Base-by-base conservation (phyloP, 2,888 invertebrate species). In the Agrochola lota region DNA sequence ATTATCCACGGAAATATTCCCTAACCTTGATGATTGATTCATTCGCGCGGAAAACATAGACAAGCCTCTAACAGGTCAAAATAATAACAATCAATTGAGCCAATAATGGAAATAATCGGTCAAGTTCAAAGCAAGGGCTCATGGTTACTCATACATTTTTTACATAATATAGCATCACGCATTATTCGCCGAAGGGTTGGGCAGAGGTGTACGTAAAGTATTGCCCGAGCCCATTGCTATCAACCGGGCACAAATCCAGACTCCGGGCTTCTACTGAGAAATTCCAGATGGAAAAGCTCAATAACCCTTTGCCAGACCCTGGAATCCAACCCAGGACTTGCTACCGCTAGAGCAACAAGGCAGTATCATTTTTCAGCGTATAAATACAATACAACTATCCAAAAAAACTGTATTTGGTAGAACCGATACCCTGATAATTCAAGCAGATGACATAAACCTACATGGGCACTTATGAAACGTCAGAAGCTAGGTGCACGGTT, bases 101-200 rank as follows among this genome's bases (percentile, higher is more conserved):
- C 79, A 84, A 73, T 73, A n/a, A 66, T 15, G 7, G 26, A 0
- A 52, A 40, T 70, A 66, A 81, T 63, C 40, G 81, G 69, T 84
- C 84, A 82, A 84, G 84, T 79, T 82, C 80, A 71, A 11, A 30
- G 9, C 62, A 55, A 75, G 75, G 81, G 82, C 52, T 81, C 63
- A 35, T 20, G 67, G 26, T 20, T 35, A 57, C 17, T 63, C 17
- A 20, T 30, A 15, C 4, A 3, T 49, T 30, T 20, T 26, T 46
- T 26, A 26, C 26, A 11, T 26, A 6, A 26, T 20, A 49, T 8
- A 7, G 7, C 12, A 12, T 57, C n/a, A 57, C 57, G n/a, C 30
- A 6, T 23, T 4, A 12, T 23, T 35, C 17, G 7, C 1, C 23
- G 0, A 23, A 63, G 63, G 2, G 59, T 57, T 2, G 8, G 20